A percentile compares a stretch with the other conserved stretches of the same genome.
Evolutionary conservation across 1,140 invertebrate species (phyloP).

Genomic region (Plodia interpunctella): DNA sequence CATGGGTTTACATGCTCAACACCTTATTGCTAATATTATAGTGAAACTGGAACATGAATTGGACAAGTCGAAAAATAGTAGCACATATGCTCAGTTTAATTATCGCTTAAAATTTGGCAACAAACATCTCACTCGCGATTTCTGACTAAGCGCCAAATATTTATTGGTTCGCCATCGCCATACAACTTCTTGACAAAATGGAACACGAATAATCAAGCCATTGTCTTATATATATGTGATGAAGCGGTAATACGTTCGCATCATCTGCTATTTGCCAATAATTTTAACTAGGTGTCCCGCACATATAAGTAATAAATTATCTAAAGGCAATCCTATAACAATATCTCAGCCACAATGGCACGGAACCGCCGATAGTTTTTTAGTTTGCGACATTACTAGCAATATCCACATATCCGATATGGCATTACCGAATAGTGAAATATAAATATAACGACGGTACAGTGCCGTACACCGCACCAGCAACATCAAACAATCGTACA

Average conservation of each 20-base stretch:
- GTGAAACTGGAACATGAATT: conserved; percentile 19
- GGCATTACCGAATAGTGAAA: background rate
- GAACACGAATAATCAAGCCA: background rate
- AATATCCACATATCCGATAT: no score
- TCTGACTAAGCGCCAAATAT: conserved; percentile 14
- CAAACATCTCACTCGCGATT: conserved; percentile 28
- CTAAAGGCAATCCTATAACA: conserved; percentile 17
- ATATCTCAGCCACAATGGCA: conserved; percentile 7
- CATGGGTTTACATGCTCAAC: background rate
- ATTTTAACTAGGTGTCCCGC: background rate
- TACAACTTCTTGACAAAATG: background rate
- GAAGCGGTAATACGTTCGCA: no score
- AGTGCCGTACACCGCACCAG: background rate
- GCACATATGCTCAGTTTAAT: conserved; percentile 16
- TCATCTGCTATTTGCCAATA: no score
- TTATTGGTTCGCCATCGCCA: background rate
- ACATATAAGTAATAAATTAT: conserved; percentile 3
- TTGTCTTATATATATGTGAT: no score
- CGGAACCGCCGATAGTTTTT: background rate
- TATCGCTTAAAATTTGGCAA: conserved; percentile 40
- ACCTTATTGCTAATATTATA: conserved; percentile 8
- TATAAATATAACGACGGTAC: background rate
- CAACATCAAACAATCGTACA: conserved; percentile 24
- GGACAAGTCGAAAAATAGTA: conserved; percentile 36
- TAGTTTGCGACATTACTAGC: no score